phyloP scores from a whole-genome alignment of 2,797 vertebrate genomes.

The Crenuchus spilurus region DNA sequence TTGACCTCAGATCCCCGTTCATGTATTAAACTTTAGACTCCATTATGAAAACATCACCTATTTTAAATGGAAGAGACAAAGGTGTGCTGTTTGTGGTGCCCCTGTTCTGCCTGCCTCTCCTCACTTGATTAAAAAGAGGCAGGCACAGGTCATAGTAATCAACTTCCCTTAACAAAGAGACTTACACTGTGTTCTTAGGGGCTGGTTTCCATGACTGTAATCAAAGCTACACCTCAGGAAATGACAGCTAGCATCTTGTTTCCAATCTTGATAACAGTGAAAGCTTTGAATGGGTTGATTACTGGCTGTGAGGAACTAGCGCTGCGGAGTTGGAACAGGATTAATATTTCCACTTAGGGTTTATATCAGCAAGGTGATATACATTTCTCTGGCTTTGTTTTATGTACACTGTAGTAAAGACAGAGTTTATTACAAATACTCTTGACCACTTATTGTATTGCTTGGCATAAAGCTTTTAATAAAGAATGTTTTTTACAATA shows the following conservation, averaged over 20 bases:
- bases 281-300: conserved; percentile 41
- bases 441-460: conserved; percentile 6
- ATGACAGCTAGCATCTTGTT: conserved; percentile 25
- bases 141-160: conserved; percentile 51
- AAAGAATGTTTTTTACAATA: conserved; percentile 8
- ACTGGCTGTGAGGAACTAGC: conserved; percentile 2
- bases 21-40: conserved; percentile 1
- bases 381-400: neutral
- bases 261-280: conserved; percentile 27
- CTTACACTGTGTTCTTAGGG: conserved; percentile 20
- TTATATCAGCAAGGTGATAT: neutral
- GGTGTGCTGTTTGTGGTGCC: neutral
- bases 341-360: conserved; percentile 14
- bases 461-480: conserved; percentile 21
- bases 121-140: conserved; percentile 33
- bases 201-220: conserved; percentile 28
- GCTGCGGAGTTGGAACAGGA: conserved; percentile 6
- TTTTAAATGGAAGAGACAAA: conserved; percentile 14
- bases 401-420: neutral
- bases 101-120: conserved; percentile 3
- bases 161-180: conserved; percentile 39
- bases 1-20: neutral
- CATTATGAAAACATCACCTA: neutral
- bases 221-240: conserved; percentile 45
- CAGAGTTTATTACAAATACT: conserved; percentile 13